phyloP scores from a whole-genome alignment of 2,888 invertebrate species.

The Synergus itoensis region DNA sequence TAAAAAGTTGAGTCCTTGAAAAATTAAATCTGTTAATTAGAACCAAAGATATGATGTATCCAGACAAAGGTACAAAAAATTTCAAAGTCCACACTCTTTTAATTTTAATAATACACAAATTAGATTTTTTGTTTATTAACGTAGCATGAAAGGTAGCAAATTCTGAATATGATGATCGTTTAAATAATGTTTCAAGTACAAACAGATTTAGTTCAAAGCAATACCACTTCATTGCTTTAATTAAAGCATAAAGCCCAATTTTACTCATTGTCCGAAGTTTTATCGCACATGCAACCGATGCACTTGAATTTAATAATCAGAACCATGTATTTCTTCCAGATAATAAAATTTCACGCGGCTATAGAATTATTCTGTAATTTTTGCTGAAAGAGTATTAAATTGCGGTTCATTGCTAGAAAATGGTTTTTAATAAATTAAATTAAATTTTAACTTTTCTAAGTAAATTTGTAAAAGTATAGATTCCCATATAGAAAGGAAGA shows the following conservation, averaged over 20 bases:
- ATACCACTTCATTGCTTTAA: not conserved
- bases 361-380: not conserved
- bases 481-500: too few relatives aligned
- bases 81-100: too few relatives aligned
- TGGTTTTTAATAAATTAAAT: not conserved
- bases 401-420: not conserved
- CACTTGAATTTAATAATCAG: conserved; percentile 27
- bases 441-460: too few relatives aligned
- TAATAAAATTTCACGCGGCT: not conserved
- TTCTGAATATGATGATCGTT: not conserved
- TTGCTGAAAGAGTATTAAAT: not conserved
- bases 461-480: too few relatives aligned
- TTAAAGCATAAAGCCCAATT: conserved; percentile 7
- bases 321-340: conserved; percentile 3
- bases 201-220: not conserved
- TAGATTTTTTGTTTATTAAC: too few relatives aligned
- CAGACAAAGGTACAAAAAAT: too few relatives aligned
- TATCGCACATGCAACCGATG: conserved; percentile 12
- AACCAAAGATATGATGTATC: too few relatives aligned
- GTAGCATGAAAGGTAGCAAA: not conserved
- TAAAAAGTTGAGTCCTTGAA: too few relatives aligned
- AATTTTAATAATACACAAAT: too few relatives aligned
- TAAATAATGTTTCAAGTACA: not conserved
- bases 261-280: not conserved
- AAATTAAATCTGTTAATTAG: too few relatives aligned